A percentile compares a stretch with the other conserved stretches of the same genome.
phyloP scores from a whole-genome alignment of 2,888 invertebrate species.

The Agonopterix arenella region DNA sequence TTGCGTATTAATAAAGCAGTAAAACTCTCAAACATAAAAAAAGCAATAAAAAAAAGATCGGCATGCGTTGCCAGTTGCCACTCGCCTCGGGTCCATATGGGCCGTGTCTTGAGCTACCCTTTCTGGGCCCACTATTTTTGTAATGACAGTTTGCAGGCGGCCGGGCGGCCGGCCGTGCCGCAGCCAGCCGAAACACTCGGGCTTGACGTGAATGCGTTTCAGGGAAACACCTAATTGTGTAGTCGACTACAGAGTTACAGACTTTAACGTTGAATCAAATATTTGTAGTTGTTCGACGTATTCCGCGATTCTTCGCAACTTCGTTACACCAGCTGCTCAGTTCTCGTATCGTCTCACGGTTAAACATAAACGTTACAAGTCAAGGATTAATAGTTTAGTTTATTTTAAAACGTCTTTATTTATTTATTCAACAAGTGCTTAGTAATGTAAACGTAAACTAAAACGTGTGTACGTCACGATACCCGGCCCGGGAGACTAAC shows the following conservation, averaged over 20 bases:
- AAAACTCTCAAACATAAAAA: not conserved
- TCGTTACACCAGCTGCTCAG: conserved; percentile 1
- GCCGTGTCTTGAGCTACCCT: conserved; percentile 65
- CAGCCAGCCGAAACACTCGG: conserved; percentile 12
- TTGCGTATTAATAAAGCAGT: not conserved
- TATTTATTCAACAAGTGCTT: conserved; percentile 72
- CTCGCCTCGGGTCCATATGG: conserved; percentile 58
- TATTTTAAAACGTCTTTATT: conserved; percentile 67
- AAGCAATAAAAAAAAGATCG: not conserved
- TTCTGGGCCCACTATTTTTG: conserved; percentile 72
- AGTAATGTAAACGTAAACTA: conserved; percentile 63
- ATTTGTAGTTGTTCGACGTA: no score
- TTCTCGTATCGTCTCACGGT: conserved; percentile 43
- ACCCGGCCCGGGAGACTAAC: conserved; percentile 34
- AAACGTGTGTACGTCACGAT: conserved; percentile 33
- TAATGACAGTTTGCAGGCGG: conserved; percentile 73
- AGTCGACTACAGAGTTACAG: conserved; percentile 6
- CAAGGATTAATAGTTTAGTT: conserved; percentile 64
- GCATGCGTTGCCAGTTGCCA: not conserved
- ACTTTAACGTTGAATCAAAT: conserved; percentile 5
- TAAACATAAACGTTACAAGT: conserved; percentile 56
- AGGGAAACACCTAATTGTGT: conserved; percentile 67
- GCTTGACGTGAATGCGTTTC: conserved; percentile 23
- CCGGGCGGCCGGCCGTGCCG: conserved; percentile 20
- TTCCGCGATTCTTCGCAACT: conserved; percentile 4